Evolutionary conservation across 1,140 invertebrate genomes (phyloP).

Genomic region (Aphidius ervi): DNA sequence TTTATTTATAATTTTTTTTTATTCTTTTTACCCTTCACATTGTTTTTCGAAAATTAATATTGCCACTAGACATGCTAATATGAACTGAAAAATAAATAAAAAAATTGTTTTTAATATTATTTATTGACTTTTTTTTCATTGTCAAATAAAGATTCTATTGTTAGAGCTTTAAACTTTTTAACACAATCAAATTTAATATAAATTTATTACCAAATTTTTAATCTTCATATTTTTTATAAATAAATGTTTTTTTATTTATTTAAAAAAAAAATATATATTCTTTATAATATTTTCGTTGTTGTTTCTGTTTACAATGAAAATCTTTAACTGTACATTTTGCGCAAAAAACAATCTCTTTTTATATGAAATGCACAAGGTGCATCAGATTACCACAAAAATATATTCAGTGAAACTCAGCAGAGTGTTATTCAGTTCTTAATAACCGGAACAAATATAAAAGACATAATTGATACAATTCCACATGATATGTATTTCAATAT

Average conservation of each 20-base stretch:
- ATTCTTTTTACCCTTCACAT: conserved; percentile 17
- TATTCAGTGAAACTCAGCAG: conserved; percentile 24
- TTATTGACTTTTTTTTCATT: conserved; percentile 1
- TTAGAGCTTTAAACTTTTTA: too few species aligned
- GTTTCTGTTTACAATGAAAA: conserved; percentile 16
- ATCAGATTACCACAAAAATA: conserved; percentile 25
- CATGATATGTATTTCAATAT: neutral
- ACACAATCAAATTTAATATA: too few species aligned
- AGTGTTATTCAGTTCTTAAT: conserved; percentile 13
- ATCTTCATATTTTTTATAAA: conserved; percentile 17
- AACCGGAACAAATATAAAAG: conserved; percentile 18
- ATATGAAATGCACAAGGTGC: conserved; percentile 30
- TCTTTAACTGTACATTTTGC: conserved; percentile 15
- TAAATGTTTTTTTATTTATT: neutral
- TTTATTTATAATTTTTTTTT: conserved; percentile 5
- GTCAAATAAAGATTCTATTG: neutral
- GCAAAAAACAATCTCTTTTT: conserved; percentile 28
- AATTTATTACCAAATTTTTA: conserved; percentile 19
- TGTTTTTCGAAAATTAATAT: conserved; percentile 11
- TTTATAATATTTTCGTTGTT: neutral
- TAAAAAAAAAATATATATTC: neutral
- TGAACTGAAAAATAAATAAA: conserved; percentile 19
- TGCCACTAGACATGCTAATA: conserved; percentile 16
- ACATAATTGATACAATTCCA: conserved; percentile 5
- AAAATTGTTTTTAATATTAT: too few species aligned